Conservation (phyloP, 2,113 vertebrate genomes). For the Pterocles gutturalis region DNA sequence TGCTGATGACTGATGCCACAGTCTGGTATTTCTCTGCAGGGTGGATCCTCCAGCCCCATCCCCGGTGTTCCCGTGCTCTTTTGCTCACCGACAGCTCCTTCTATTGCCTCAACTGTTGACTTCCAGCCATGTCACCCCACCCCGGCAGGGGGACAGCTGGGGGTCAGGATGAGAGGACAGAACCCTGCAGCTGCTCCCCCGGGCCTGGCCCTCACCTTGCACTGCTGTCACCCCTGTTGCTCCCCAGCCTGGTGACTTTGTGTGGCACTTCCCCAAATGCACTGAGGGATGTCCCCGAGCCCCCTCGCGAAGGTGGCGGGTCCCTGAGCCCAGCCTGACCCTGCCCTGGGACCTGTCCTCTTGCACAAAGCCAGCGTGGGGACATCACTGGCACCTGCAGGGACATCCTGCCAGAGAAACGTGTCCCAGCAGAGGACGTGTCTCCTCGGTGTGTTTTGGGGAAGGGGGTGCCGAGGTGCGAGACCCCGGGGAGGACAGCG, state of each 20-base stretch:
- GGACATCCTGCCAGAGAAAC: accelerated
- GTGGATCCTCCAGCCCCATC: neutral
- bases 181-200: neutral
- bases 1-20: neutral
- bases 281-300: neutral
- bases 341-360: neutral
- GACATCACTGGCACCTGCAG: neutral
- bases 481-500: neutral
- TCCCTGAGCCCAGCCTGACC: neutral
- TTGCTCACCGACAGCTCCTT: neutral
- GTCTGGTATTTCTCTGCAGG: neutral
- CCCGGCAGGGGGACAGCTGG: neutral
- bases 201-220: neutral
- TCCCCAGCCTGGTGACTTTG: neutral
- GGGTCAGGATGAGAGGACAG: neutral
- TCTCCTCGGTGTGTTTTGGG: accelerated
- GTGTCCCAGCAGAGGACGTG: neutral
- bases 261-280: neutral
- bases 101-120: neutral
- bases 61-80: neutral
- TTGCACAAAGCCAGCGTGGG: neutral
- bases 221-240: neutral
- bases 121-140: neutral
- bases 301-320: accelerated
- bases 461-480: neutral